These are phyloP conservation scores for Triplophysa dalaica DNA, from an alignment of 2,113 vertebrate genomes.

Conservation along the genomic window DNA sequence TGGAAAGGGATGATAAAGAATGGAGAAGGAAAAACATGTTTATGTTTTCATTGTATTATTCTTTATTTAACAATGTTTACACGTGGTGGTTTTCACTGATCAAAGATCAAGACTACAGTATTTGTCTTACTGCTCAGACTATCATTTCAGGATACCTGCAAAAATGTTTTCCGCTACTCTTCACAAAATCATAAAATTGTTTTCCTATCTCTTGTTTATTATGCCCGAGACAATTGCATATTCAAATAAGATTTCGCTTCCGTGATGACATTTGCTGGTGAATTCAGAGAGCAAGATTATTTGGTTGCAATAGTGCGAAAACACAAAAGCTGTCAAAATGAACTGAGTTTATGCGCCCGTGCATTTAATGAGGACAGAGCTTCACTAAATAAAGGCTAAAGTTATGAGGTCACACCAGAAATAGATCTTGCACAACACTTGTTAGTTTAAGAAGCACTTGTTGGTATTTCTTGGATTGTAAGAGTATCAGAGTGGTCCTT, in stretches of 20 bases:
- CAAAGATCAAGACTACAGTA: constrained; percentile 4
- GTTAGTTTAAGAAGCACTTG: constrained; percentile 15
- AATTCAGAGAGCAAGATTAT: constrained; percentile 17
- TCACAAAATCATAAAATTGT: constrained; percentile 18
- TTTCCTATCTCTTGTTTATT: constrained; percentile 13
- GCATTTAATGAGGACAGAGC: constrained; percentile 30
- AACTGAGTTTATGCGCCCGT: not conserved
- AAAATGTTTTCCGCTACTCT: not conserved
- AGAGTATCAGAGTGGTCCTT: not conserved
- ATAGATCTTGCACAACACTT: constrained; percentile 15
- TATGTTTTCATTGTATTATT: constrained; percentile 17
- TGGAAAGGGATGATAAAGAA: constrained; percentile 8
- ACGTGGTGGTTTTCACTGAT: constrained; percentile 3
- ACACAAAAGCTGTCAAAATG: constrained; percentile 31
- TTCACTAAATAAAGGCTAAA: constrained; percentile 23
- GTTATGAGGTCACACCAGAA: constrained; percentile 26
- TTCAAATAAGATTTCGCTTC: constrained; percentile 18
- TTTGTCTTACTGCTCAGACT: not conserved
- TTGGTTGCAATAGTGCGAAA: constrained; percentile 30
- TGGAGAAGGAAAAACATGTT: constrained; percentile 2
- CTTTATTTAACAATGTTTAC: constrained; percentile 19
- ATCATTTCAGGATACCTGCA: constrained; percentile 12
- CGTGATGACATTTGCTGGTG: constrained; percentile 24
- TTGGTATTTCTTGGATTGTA: constrained; percentile 8
- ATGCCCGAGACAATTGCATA: constrained; percentile 21